Evolutionary conservation across 1,140 invertebrate genomes (phyloP).

Genomic region (Gonatopus flavifemur): DNA sequence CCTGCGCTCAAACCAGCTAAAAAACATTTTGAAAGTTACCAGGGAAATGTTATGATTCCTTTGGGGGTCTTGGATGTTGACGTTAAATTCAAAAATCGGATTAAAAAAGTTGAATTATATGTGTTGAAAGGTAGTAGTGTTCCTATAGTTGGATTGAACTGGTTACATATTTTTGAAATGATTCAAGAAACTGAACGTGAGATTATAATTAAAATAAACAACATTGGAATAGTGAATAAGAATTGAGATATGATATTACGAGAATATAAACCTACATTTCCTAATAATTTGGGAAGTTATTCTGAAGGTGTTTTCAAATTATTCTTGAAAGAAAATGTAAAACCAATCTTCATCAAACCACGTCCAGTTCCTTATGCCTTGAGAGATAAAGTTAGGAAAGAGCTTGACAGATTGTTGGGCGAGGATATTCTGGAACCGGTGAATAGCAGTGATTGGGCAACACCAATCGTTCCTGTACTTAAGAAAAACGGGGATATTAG

Average conservation of each 20-base stretch:
- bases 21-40: neutral
- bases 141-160: neutral
- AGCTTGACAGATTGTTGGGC: no score
- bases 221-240: neutral
- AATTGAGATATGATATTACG: neutral
- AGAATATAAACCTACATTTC: neutral
- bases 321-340: conserved; percentile 5
- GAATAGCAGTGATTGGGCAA: no score
- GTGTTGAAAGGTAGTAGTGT: neutral
- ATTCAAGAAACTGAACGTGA: neutral
- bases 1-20: neutral
- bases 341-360: conserved; percentile 7
- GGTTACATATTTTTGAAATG: neutral
- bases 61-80: neutral
- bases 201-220: neutral
- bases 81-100: neutral
- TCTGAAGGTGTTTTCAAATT: neutral
- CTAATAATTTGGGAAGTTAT: neutral
- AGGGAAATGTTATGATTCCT: neutral
- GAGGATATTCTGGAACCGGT: neutral
- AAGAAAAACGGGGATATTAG: no score
- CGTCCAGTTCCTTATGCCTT: conserved; percentile 4
- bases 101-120: conserved; percentile 1
- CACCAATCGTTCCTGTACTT: no score
- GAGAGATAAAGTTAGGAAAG: neutral